A percentile compares a stretch with the other conserved stretches of the same genome.
Evolutionary conservation across 2,797 vertebrate genomes (phyloP).

Genomic region (Tympanoctomys barrerae): DNA sequence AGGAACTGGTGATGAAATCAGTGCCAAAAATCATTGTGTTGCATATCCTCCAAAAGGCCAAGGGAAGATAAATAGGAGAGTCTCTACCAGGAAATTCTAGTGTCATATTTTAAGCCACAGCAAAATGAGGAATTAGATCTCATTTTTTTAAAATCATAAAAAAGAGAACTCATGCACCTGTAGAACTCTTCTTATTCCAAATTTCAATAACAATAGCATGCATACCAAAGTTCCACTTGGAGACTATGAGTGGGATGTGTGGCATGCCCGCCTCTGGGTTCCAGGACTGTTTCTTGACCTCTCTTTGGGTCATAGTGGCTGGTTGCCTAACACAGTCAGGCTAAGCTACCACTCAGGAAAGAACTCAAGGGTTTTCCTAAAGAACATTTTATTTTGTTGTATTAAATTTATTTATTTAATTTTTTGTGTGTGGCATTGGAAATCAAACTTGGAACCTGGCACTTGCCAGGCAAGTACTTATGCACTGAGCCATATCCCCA

Average conservation of each 20-base stretch:
- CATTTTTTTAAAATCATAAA: constrained; percentile 36
- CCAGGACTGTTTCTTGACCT: not conserved
- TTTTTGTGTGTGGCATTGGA: no score
- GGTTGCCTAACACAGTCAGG: not conserved
- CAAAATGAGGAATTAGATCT: constrained; percentile 43
- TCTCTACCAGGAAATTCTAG: constrained; percentile 61
- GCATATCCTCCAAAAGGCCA: constrained; percentile 75
- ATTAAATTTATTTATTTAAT: no score
- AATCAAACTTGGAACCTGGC: no score
- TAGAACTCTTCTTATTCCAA: constrained; percentile 48
- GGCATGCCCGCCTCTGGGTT: not conserved
- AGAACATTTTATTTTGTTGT: not conserved
- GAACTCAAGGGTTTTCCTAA: not conserved
- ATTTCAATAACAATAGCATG: constrained; percentile 34
- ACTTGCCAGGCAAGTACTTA: no score
- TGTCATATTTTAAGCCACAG: constrained; percentile 52
- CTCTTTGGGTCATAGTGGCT: not conserved
- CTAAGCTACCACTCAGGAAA: not conserved
- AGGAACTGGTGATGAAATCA: constrained; percentile 83
- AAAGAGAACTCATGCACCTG: not conserved
- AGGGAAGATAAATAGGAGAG: constrained; percentile 81
- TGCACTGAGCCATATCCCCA: no score
- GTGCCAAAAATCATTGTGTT: constrained; percentile 71
- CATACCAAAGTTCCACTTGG: constrained; percentile 30
- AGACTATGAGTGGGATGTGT: constrained; percentile 18